phyloP scores from a whole-genome alignment of 2,113 vertebrate genomes.

The Phoenicopterus ruber region DNA sequence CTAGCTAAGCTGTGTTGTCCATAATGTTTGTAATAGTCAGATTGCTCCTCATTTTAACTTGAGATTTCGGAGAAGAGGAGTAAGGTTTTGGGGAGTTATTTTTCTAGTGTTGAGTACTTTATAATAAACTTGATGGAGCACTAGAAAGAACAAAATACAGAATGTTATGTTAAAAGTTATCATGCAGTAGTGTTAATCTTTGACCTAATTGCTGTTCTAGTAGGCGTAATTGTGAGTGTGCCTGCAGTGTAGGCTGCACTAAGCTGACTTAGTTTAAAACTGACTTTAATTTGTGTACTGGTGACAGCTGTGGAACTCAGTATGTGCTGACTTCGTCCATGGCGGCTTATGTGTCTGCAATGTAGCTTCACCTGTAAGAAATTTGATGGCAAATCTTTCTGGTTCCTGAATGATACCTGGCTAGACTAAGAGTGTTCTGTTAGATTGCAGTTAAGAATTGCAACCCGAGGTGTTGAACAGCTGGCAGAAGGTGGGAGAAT shows the following conservation, averaged over 20 bases:
- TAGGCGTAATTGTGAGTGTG: neutral
- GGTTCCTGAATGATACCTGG: neutral
- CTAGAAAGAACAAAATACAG: neutral
- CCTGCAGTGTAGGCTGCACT: neutral
- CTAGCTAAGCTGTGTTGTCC: neutral
- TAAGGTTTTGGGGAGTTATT: neutral
- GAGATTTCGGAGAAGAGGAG: neutral
- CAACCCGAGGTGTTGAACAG: conserved; percentile 91
- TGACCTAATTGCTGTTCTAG: neutral
- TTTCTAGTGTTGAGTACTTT: neutral
- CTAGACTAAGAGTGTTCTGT: conserved; percentile 6
- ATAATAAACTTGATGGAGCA: neutral
- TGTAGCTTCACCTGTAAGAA: neutral
- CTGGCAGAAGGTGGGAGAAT: conserved; percentile 92
- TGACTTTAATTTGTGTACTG: neutral
- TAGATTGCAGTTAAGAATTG: conserved; percentile 93
- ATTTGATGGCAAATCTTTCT: neutral
- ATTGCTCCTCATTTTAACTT: neutral
- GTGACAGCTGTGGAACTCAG: neutral
- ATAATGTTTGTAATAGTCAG: neutral
- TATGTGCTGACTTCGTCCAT: neutral
- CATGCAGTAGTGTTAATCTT: neutral
- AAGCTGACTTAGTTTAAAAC: neutral
- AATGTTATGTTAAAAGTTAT: neutral
- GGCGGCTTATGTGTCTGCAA: neutral